A percentile compares a stretch with the other conserved stretches of the same genome.
These are phyloP conservation scores for Pristionchus fissidentatus DNA, from an alignment of 2,888 invertebrate species.

Conservation along the genomic window DNA sequence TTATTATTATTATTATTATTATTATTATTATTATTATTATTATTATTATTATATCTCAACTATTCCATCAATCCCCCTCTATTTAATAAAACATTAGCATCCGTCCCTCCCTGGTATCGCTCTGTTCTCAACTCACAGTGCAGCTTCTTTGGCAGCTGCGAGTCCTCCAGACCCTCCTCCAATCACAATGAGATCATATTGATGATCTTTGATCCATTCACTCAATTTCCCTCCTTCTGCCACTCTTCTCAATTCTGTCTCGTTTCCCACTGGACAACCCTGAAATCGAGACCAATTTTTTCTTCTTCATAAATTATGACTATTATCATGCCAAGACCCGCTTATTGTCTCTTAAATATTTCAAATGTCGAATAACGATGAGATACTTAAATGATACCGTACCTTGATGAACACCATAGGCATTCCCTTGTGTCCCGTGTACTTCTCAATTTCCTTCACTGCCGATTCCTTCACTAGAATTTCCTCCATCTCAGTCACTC, in stretches of 20 bases:
- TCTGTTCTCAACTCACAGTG: neutral
- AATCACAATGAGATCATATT: slow-evolving; percentile 93
- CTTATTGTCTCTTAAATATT: neutral
- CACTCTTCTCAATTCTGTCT: slow-evolving; percentile 61
- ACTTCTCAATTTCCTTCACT: neutral
- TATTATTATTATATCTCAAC: neutral
- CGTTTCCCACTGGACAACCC: slow-evolving; percentile 72
- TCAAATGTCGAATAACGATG: too few relatives aligned
- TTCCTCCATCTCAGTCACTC: slow-evolving; percentile 37
- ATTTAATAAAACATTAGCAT: neutral
- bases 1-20: too few relatives aligned
- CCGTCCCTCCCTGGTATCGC: neutral
- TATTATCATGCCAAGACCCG: too few relatives aligned
- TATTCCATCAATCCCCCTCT: neutral
- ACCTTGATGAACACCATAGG: slow-evolving; percentile 60
- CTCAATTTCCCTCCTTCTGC: slow-evolving; percentile 58
- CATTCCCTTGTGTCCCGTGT: slow-evolving; percentile 50
- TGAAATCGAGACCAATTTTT: slow-evolving; percentile 51
- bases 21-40: slow-evolving; percentile 18
- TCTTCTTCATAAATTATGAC: neutral
- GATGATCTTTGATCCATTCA: slow-evolving; percentile 76
- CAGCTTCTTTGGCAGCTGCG: slow-evolving; percentile 86
- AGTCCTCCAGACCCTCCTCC: slow-evolving; percentile 97
- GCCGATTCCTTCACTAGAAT: slow-evolving; percentile 36
- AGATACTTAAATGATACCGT: neutral